These are phyloP conservation scores for Onychomys torridus DNA, from an alignment of 2,797 vertebrate species.

Conservation along the genomic window DNA sequence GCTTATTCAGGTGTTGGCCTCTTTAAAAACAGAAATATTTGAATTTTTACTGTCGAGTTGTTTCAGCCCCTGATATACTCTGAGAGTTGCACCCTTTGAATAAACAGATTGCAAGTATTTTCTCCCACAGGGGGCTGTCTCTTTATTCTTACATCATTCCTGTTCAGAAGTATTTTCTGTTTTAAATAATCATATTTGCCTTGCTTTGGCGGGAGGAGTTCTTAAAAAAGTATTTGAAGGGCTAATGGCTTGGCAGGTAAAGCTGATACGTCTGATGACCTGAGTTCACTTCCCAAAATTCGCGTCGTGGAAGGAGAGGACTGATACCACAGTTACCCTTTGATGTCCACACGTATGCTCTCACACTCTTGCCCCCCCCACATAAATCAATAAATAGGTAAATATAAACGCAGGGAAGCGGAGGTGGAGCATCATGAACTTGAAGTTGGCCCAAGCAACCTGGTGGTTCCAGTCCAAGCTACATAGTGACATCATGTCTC, in stretches of 20 bases:
- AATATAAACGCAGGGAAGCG: not conserved
- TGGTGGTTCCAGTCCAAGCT: not conserved
- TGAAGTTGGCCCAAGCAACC: not conserved
- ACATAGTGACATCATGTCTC: not conserved
- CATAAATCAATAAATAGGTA: not conserved
- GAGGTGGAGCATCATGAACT: not conserved
- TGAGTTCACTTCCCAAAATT: not conserved
- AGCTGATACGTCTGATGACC: not conserved
- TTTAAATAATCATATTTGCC: not conserved
- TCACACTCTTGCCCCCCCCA: not conserved
- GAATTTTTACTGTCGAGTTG: not conserved
- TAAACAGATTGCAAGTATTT: not conserved
- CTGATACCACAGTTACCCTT: not conserved
- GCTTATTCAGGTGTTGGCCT: too few species aligned
- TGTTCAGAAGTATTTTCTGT: not conserved
- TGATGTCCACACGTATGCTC: too few species aligned
- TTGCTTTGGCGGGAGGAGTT: not conserved
- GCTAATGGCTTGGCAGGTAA: not conserved
- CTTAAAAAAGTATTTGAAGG: not conserved
- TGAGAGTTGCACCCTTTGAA: not conserved
- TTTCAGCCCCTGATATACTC: not conserved
- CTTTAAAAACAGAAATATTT: not conserved
- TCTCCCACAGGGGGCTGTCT: not conserved
- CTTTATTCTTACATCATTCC: not conserved
- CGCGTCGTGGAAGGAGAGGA: not conserved